phyloP scores from a whole-genome alignment of 2,888 invertebrate species.

The Leucozona laternaria region DNA sequence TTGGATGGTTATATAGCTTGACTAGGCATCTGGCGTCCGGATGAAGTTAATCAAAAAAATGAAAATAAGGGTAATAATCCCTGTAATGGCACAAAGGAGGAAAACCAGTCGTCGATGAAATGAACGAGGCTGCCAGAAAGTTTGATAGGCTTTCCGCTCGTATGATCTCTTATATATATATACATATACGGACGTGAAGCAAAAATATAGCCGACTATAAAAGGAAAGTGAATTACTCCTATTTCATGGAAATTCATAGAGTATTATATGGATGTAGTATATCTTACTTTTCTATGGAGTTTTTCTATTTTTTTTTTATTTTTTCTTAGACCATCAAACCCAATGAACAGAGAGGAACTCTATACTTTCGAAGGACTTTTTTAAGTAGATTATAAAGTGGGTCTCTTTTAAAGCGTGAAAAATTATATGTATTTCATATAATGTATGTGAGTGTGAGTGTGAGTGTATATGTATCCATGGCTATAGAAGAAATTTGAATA shows the following conservation, averaged over 20 bases:
- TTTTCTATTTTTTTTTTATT: not conserved
- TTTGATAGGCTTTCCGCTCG: slow-evolving; percentile 44
- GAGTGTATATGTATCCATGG: not conserved
- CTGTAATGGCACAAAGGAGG: slow-evolving; percentile 39
- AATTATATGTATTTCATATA: not conserved
- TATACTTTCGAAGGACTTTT: slow-evolving; percentile 38
- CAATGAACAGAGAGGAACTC: not conserved
- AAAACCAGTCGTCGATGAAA: slow-evolving; percentile 30
- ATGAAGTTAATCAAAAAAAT: slow-evolving; percentile 49
- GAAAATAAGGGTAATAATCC: slow-evolving; percentile 52
- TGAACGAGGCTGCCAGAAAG: slow-evolving; percentile 38
- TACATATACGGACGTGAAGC: not conserved
- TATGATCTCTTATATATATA: not conserved
- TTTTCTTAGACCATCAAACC: slow-evolving; percentile 7
- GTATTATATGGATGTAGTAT: not conserved
- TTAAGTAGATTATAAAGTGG: slow-evolving; percentile 52
- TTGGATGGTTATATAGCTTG: slow-evolving; percentile 10
- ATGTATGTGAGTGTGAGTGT: not conserved
- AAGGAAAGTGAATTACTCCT: slow-evolving; percentile 50
- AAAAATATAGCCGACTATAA: slow-evolving; percentile 4
- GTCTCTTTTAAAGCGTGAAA: slow-evolving; percentile 15
- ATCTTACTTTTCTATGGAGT: not conserved
- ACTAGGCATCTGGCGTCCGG: slow-evolving; percentile 49
- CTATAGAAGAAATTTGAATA: slow-evolving; percentile 20
- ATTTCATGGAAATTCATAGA: slow-evolving; percentile 16